Conservation (phyloP, 2,888 invertebrate genomes). For the Lordiphosa andalusiaca region DNA sequence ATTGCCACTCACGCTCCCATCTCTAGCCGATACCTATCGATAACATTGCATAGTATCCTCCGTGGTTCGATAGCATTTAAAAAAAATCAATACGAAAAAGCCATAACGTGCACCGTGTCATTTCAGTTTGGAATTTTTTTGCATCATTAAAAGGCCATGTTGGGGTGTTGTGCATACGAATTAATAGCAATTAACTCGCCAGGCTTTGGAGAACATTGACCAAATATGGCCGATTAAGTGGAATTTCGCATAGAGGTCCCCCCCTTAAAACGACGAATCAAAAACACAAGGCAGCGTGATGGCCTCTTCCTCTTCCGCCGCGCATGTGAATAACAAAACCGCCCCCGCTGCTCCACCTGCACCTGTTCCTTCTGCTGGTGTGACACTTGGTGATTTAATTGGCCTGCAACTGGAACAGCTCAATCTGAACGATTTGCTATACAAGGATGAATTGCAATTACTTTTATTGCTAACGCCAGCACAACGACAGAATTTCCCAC, state of each 20-base stretch:
- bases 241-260: constrained; percentile 12
- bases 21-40: constrained; percentile 5
- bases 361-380: constrained; percentile 16
- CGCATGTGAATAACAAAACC: constrained; percentile 42
- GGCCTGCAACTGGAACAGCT: constrained; percentile 58
- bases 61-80: constrained; percentile 25
- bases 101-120: constrained; percentile 42
- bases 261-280: constrained; percentile 9
- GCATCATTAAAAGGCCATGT: constrained; percentile 37
- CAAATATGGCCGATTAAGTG: constrained; percentile 32
- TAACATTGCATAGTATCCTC: not conserved
- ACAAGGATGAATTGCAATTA: constrained; percentile 62
- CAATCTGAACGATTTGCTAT: constrained; percentile 52
- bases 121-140: constrained; percentile 28
- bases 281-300: constrained; percentile 34
- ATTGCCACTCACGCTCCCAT: not conserved
- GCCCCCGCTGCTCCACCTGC: constrained; percentile 16
- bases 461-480: constrained; percentile 48
- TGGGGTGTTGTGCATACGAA: constrained; percentile 32
- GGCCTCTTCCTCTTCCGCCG: constrained; percentile 46
- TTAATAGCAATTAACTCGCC: constrained; percentile 27
- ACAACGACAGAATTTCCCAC: constrained; percentile 26
- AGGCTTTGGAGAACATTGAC: constrained; percentile 30
- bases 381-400: constrained; percentile 55
- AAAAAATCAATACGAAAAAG: constrained; percentile 51